A percentile compares a stretch with the other conserved stretches of the same genome.
phyloP scores from a whole-genome alignment of 2,113 vertebrate species.

The Mastomys coucha region DNA sequence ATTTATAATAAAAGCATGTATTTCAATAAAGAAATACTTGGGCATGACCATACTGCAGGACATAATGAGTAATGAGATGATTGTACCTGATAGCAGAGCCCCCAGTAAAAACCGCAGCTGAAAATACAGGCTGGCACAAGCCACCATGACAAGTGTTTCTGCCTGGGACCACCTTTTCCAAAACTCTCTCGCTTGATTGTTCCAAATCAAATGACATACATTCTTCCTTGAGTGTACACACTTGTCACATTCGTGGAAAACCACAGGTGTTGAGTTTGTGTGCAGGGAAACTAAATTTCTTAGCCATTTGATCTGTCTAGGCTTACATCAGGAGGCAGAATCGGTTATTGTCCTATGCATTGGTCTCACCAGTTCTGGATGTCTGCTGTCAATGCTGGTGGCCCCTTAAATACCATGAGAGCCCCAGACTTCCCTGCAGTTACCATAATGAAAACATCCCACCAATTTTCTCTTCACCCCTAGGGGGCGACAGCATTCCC shows the following conservation, averaged over 20 bases:
- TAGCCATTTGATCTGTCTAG: neutral
- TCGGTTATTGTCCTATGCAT: rapidly evolving
- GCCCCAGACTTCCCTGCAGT: neutral
- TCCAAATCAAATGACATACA: neutral
- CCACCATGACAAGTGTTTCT: neutral
- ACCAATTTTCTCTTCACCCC: neutral
- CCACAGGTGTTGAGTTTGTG: neutral
- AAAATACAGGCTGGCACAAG: neutral
- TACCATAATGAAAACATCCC: neutral
- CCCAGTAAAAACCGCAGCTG: neutral
- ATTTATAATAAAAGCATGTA: neutral
- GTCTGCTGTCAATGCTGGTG: neutral
- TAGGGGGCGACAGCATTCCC: neutral
- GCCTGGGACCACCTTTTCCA: neutral
- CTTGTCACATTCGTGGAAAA: neutral
- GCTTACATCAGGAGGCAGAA: neutral
- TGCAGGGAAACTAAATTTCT: neutral
- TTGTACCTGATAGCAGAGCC: neutral
- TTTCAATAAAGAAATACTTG: neutral
- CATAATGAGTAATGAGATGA: neutral
- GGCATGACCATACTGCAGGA: neutral
- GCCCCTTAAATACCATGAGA: neutral
- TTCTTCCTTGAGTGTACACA: neutral
- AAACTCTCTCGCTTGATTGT: neutral
- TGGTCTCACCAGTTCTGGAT: neutral